A percentile compares a stretch with the other conserved stretches of the same genome.
These are phyloP conservation scores for Cyprinodon brontotheroides DNA, from an alignment of 2,113 vertebrate species.

Conservation along the genomic window DNA sequence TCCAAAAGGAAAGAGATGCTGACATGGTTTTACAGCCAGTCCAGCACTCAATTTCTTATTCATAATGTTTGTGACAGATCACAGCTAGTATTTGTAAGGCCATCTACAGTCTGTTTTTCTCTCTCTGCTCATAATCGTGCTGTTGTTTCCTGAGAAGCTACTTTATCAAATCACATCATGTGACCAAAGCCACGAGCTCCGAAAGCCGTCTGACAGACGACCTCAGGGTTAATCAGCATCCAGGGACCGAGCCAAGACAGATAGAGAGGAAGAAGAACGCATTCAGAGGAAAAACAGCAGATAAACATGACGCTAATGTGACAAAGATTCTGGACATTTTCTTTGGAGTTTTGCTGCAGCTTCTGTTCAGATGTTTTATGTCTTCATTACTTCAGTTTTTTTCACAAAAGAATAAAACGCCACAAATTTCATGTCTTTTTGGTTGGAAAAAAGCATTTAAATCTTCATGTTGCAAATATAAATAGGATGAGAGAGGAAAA, in stretches of 20 bases:
- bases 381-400: not conserved
- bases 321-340: constrained; percentile 59
- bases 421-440: not conserved
- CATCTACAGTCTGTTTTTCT: constrained; percentile 27
- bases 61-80: constrained; percentile 9
- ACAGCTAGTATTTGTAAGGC: constrained; percentile 12
- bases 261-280: not conserved
- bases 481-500: constrained; percentile 2
- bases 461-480: not conserved
- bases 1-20: not conserved
- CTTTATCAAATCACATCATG: constrained; percentile 67
- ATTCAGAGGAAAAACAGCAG: not conserved
- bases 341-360: constrained; percentile 7
- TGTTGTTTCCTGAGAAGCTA: constrained; percentile 47
- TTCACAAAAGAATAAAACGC: not conserved
- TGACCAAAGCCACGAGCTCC: constrained; percentile 53
- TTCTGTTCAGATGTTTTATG: constrained; percentile 17
- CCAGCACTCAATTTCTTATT: not conserved
- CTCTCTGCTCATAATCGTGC: constrained; percentile 8
- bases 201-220: constrained; percentile 31
- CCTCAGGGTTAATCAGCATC: constrained; percentile 42
- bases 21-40: not conserved
- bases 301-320: not conserved
- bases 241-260: constrained; percentile 9
- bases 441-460: not conserved